Percentiles rank a stretch among this genome's conserved stretches.
Conservation (phyloP, 2,888 invertebrate species). For the Drosophila quinaria region DNA sequence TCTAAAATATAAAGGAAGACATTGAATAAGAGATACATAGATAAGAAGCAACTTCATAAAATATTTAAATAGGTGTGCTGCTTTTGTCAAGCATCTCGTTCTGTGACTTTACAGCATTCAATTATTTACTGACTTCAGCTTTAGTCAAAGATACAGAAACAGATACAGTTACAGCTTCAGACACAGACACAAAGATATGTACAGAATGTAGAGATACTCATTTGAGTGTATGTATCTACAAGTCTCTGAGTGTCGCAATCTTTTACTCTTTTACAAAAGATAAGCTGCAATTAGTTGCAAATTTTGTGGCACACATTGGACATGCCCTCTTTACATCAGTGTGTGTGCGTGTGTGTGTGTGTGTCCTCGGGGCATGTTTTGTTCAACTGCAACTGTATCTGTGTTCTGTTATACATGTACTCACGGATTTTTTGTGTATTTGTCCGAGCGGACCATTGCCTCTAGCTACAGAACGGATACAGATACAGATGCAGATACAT, state of each 20-base stretch:
- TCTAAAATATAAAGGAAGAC: background rate
- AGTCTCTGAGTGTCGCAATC: conserved; percentile 26
- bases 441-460: conserved; percentile 26
- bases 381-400: conserved; percentile 39
- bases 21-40: background rate
- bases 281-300: conserved; percentile 73
- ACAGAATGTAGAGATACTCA: conserved; percentile 10
- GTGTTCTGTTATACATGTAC: conserved; percentile 11
- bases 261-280: conserved; percentile 40
- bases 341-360: background rate
- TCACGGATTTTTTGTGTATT: conserved; percentile 12
- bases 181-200: background rate
- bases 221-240: conserved; percentile 2
- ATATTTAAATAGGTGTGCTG: background rate
- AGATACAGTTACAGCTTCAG: conserved; percentile 4
- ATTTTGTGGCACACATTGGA: conserved; percentile 65
- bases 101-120: background rate
- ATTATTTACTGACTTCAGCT: conserved; percentile 15
- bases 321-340: conserved; percentile 12
- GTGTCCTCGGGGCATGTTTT: conserved; percentile 42
- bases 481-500: conserved; percentile 33
- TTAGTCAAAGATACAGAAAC: conserved; percentile 5
- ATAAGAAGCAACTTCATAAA: background rate
- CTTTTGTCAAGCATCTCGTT: background rate
- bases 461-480: conserved; percentile 33